A percentile compares a stretch with the other conserved stretches of the same genome.
Evolutionary conservation across 2,888 invertebrate species (phyloP).

Genomic region (Mythimna impura): DNA sequence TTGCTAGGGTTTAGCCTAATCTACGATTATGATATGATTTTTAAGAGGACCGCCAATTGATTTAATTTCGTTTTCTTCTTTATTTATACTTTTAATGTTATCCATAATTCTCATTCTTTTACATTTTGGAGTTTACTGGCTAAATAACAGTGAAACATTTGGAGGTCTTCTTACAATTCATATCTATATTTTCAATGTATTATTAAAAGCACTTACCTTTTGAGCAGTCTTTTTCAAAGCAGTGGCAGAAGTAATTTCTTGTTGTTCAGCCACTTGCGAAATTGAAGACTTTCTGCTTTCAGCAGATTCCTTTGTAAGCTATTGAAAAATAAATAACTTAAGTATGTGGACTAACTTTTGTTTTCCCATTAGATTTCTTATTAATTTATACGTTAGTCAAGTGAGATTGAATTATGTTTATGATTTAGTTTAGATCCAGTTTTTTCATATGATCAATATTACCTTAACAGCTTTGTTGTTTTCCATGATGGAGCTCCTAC

Average conservation of each 20-base stretch:
- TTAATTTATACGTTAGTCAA: background rate
- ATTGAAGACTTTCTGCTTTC: slow-evolving; percentile 88
- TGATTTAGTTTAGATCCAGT: background rate
- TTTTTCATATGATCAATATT: slow-evolving; percentile 43
- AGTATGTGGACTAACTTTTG: background rate
- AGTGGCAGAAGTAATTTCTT: slow-evolving; percentile 73
- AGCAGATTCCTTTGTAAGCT: slow-evolving; percentile 87
- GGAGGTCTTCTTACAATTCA: slow-evolving; percentile 24
- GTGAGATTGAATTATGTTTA: background rate
- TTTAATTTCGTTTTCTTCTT: background rate
- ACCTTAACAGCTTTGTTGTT: slow-evolving; percentile 85
- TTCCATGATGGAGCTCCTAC: slow-evolving; percentile 84
- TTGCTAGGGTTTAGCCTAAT: slow-evolving; percentile 51
- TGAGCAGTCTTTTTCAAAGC: slow-evolving; percentile 82
- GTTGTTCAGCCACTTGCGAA: slow-evolving; percentile 82
- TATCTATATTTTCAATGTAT: background rate
- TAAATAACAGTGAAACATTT: background rate
- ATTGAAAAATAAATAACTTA: slow-evolving; percentile 22
- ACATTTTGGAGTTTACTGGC: too few relatives aligned
- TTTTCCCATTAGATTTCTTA: background rate
- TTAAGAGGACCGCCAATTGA: slow-evolving; percentile 18
- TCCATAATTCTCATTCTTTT: background rate
- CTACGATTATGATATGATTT: slow-evolving; percentile 25
- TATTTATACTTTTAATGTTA: background rate
- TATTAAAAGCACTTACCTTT: slow-evolving; percentile 74